Conservation (phyloP, 2,888 invertebrate species). For the Patella depressa region DNA sequence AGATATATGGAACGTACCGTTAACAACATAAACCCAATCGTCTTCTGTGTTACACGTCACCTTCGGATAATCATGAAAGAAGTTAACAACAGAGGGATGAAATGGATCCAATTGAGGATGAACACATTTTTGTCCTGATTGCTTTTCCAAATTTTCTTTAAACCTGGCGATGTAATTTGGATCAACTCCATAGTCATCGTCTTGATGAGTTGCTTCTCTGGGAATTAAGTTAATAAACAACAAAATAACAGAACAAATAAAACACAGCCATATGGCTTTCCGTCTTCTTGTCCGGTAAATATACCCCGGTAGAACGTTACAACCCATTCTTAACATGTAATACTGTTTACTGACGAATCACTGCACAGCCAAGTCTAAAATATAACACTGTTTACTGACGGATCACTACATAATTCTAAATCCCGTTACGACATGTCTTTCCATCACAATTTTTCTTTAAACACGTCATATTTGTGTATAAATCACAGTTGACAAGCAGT, state of each 20-base stretch:
- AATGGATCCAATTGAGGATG: slow-evolving; percentile 79
- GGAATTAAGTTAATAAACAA: slow-evolving; percentile 1
- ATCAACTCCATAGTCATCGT: neutral
- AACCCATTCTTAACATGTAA: neutral
- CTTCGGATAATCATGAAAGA: slow-evolving; percentile 77
- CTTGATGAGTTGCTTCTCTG: neutral
- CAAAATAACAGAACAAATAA: neutral
- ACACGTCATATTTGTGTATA: too few species aligned
- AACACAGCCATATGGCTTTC: slow-evolving; percentile 4
- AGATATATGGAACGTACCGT: slow-evolving; percentile 76
- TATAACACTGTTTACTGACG: too few species aligned
- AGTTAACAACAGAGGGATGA: slow-evolving; percentile 82
- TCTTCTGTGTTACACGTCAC: slow-evolving; percentile 77
- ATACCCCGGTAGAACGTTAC: neutral
- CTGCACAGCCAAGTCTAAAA: too few species aligned
- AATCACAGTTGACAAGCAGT: too few species aligned
- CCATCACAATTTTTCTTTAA: too few species aligned
- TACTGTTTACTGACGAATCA: too few species aligned
- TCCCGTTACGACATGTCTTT: too few species aligned
- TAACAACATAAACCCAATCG: slow-evolving; percentile 86
- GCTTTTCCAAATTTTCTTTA: slow-evolving; percentile 16
- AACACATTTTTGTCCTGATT: slow-evolving; percentile 74
- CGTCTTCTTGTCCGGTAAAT: slow-evolving; percentile 5
- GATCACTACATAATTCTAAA: too few species aligned
- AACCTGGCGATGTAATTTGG: slow-evolving; percentile 4